Evolutionary conservation across 1,140 invertebrate genomes (phyloP), one percentile per base, ranked within the genome.

Genomic region (Papilio xuthus): DNA sequence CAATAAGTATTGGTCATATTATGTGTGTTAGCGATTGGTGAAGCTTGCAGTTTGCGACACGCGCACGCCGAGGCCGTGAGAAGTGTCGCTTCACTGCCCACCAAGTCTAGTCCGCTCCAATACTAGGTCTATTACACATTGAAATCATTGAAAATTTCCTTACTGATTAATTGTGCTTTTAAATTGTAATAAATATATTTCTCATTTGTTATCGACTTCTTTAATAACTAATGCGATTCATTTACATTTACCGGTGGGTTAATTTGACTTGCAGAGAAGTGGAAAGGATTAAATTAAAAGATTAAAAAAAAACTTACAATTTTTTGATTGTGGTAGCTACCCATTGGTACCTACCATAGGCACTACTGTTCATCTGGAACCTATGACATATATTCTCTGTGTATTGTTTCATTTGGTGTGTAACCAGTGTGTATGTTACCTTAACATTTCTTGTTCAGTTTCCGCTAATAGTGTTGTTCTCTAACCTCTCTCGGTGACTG

Each of bases 31-130:
- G 60, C 8, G 60, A 15, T 60, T 32, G 12, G 12, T 28, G 60
- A 15, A 67, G 26, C 60, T 13, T 28, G 60, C 26, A 67, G 23
- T 28, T 67, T 67, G 60, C 60, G 60, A 67, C 60, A 67, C 60
- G 60, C 26, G 60, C 26, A 28, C 56, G 26, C 60, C 13, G 60
- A 67, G 60, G 60, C 60, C 60, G 56, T 60, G 60, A 26, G 23
- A 67, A 28, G 60, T 28, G 15, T 12, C 60, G 60, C 60, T 67
- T 32, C 60, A 67, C 26, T 67, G 60, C 23, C 12, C 60, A 67
- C 60, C 12, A 32, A 67, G 56, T 28, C 26, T 13, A 60, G 2
- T 23, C 56, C 60, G 60, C 12, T 67, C 60, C 13, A 67, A 67
- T 67, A 12, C 60, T 67, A 67, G 60, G 23, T 12, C 20, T 60